Evolutionary conservation across 2,888 invertebrate genomes (phyloP).

Genomic region (Nemoura dubitans): DNA sequence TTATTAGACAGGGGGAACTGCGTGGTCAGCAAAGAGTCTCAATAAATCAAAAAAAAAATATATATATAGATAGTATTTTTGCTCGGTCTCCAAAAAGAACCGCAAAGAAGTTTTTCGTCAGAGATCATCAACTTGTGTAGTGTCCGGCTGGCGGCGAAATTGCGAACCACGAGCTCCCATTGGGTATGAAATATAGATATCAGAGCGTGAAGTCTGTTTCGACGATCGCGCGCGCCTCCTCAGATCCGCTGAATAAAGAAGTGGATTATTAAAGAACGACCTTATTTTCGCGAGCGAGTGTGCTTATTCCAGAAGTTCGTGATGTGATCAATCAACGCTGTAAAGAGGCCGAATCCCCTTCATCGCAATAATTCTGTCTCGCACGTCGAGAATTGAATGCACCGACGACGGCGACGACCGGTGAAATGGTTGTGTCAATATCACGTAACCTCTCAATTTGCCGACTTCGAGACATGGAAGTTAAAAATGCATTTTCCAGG

Average conservation of each 20-base stretch:
- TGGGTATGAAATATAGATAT: constrained; percentile 22
- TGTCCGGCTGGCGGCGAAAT: constrained; percentile 3
- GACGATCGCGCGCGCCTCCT: neutral
- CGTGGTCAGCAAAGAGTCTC: constrained; percentile 26
- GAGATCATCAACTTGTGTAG: constrained; percentile 18
- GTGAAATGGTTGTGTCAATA: neutral
- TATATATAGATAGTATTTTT: constrained; percentile 1
- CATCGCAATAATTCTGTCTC: neutral
- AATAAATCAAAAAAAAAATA: constrained; percentile 32
- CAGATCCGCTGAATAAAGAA: neutral
- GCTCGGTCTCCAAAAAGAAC: neutral
- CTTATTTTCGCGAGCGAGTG: neutral
- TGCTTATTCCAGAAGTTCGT: neutral
- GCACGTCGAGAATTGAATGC: neutral
- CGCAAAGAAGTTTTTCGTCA: constrained; percentile 8
- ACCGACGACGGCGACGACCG: neutral
- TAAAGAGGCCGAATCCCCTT: neutral
- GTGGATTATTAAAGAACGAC: neutral
- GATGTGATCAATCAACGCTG: neutral
- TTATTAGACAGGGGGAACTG: constrained; percentile 33
- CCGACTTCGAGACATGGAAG: neutral
- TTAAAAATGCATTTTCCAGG: neutral
- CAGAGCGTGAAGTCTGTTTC: constrained; percentile 8
- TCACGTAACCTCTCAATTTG: neutral
- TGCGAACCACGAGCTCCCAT: neutral